Percentiles rank a stretch among this genome's conserved stretches.
Conservation (phyloP, 2,797 vertebrate genomes). For the Sternotherus odoratus region DNA sequence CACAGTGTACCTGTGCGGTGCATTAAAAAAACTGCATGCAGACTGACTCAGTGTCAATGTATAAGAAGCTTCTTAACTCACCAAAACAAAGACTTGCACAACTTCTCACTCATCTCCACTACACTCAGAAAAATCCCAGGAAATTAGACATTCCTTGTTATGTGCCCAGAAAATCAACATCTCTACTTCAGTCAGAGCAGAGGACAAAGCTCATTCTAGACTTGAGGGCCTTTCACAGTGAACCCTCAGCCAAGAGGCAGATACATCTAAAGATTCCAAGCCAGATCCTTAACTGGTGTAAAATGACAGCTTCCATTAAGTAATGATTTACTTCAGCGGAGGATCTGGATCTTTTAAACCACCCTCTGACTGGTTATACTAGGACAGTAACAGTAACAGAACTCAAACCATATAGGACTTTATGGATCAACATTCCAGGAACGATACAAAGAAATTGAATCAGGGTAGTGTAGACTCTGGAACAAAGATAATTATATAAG, state of each 20-base stretch:
- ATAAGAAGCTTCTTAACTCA: not conserved
- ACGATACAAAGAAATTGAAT: not conserved
- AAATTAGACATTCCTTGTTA: not conserved
- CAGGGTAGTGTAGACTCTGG: not conserved
- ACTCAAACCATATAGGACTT: not conserved
- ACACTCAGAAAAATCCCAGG: not conserved
- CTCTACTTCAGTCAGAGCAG: not conserved
- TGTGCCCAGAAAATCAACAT: not conserved
- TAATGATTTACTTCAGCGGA: not conserved
- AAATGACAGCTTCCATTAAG: not conserved
- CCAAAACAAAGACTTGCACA: not conserved
- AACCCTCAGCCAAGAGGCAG: not conserved
- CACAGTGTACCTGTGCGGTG: not conserved
- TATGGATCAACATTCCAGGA: not conserved
- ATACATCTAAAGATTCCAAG: not conserved
- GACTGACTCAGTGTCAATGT: not conserved
- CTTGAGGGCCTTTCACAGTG: not conserved
- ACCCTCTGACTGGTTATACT: not conserved
- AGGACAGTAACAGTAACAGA: not conserved
- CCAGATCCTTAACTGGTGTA: not conserved
- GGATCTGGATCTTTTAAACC: not conserved
- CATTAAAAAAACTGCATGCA: not conserved
- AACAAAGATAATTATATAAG: not conserved
- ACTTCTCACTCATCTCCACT: not conserved
- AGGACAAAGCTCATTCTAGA: not conserved